phyloP scores from a whole-genome alignment of 2,113 vertebrate genomes.

The Cynoglossus semilaevis region DNA sequence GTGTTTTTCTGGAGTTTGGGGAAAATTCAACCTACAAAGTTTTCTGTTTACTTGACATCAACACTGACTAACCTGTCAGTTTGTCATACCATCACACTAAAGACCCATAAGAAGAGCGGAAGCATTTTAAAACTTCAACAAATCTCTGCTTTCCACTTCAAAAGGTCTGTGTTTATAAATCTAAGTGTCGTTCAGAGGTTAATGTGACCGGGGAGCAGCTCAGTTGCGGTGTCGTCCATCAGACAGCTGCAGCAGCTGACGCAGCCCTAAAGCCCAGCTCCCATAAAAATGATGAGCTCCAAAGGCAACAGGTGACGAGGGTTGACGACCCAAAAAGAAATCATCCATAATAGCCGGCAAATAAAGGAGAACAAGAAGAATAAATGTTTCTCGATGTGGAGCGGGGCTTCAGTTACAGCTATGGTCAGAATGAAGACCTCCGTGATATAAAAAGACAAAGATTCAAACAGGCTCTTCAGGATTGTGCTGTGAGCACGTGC shows the following conservation, averaged over 20 bases:
- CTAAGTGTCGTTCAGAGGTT: neutral
- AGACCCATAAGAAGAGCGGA: too few relatives aligned
- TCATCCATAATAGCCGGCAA: neutral
- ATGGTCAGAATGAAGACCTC: neutral
- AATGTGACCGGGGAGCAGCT: constrained; percentile 6
- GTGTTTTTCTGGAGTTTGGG: too few relatives aligned
- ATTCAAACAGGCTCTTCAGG: too few relatives aligned
- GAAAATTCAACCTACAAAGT: too few relatives aligned
- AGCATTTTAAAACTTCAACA: too few relatives aligned
- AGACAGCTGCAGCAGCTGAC: constrained; percentile 14
- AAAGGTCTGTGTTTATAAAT: neutral
- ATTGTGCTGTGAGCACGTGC: too few relatives aligned
- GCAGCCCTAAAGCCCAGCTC: constrained; percentile 1
- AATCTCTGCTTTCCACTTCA: too few relatives aligned
- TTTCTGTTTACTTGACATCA: too few relatives aligned
- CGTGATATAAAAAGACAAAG: too few relatives aligned
- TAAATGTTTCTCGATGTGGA: neutral
- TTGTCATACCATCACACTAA: too few relatives aligned
- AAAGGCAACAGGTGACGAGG: constrained; percentile 10
- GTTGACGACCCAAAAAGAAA: neutral
- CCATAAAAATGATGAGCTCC: neutral
- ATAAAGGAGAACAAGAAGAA: neutral
- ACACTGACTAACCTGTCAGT: too few relatives aligned
- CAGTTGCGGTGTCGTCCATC: neutral
- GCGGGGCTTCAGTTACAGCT: neutral